Conservation (phyloP, 2,888 invertebrate genomes). For the Allygus modestus region DNA sequence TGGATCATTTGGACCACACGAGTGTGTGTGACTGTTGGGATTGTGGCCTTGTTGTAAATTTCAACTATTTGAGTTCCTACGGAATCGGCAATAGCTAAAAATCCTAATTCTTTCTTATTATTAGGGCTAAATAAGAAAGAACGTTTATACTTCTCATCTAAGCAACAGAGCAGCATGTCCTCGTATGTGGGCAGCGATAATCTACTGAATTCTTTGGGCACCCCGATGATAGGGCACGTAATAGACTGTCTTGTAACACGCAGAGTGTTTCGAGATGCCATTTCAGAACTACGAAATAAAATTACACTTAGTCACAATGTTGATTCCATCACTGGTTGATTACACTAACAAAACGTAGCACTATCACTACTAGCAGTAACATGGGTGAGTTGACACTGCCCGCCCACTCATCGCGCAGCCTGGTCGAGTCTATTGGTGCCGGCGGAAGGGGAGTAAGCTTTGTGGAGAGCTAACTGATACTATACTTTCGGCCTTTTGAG, state of each 20-base stretch:
- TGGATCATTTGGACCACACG: slow-evolving; percentile 16
- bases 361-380: slow-evolving; percentile 12
- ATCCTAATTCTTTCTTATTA: slow-evolving; percentile 41
- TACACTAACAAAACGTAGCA: too few species aligned
- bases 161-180: slow-evolving; percentile 23
- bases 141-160: slow-evolving; percentile 40
- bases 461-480: slow-evolving; percentile 11
- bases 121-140: slow-evolving; percentile 32
- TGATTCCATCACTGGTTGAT: too few species aligned
- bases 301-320: too few species aligned
- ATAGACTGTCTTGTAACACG: too few species aligned
- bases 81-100: background rate
- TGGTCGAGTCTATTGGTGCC: too few species aligned
- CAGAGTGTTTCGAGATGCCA: too few species aligned
- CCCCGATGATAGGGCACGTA: too few species aligned
- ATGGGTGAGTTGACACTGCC: background rate
- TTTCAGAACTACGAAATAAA: too few species aligned
- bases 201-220: too few species aligned
- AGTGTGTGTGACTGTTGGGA: slow-evolving; percentile 22
- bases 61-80: too few species aligned
- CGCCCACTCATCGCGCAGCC: background rate
- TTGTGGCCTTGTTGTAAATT: slow-evolving; percentile 3
- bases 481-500: slow-evolving; percentile 11
- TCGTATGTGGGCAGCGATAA: too few species aligned
- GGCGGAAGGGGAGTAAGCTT: background rate